phyloP scores from a whole-genome alignment of 2,113 vertebrate genomes.

The Equus przewalskii region DNA sequence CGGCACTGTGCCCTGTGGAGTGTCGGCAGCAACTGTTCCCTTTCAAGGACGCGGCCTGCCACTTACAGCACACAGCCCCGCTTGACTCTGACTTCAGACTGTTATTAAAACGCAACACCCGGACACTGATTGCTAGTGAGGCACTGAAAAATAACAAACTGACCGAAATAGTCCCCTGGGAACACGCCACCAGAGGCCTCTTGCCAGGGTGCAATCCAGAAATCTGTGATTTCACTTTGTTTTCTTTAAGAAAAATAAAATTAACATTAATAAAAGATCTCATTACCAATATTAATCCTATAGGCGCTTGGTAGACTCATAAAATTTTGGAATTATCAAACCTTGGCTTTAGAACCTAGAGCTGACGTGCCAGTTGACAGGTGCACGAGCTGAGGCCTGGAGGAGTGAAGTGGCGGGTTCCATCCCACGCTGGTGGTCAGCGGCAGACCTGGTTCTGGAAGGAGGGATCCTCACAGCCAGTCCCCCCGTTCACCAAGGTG shows the following conservation, averaged over 20 bases:
- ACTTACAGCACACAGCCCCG: neutral
- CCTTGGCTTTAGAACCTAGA: neutral
- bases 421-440: accelerated
- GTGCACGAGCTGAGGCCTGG: neutral
- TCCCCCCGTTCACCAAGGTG: accelerated
- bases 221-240: slow-evolving; percentile 1
- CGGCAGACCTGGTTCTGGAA: neutral
- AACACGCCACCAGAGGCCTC: neutral
- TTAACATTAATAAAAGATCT: neutral
- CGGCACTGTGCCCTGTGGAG: neutral
- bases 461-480: neutral
- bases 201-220: neutral
- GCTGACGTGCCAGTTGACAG: neutral
- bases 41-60: slow-evolving; percentile 28
- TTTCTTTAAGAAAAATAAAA: slow-evolving; percentile 47
- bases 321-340: neutral
- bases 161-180: slow-evolving; percentile 67
- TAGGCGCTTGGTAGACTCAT: neutral
- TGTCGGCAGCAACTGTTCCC: neutral
- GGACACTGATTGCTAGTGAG: slow-evolving; percentile 70
- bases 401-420: neutral
- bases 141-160: slow-evolving; percentile 68
- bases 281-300: neutral
- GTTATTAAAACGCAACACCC: slow-evolving; percentile 69
- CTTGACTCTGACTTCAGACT: slow-evolving; percentile 69